A percentile compares a stretch with the other conserved stretches of the same genome.
These are phyloP conservation scores for Actenoides hombroni DNA, from an alignment of 2,113 vertebrate genomes.

Conservation along the genomic window DNA sequence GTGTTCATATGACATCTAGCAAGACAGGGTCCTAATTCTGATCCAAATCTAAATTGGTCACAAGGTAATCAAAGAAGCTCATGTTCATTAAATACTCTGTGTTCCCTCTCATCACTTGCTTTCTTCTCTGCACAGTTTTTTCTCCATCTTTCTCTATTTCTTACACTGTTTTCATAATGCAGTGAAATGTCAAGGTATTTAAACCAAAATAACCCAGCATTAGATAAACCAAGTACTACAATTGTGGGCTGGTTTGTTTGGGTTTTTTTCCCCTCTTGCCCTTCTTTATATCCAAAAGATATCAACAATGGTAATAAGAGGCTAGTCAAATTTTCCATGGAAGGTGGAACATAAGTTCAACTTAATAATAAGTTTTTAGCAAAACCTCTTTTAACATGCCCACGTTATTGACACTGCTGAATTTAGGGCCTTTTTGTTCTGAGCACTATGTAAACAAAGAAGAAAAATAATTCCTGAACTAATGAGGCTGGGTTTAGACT, in stretches of 20 bases:
- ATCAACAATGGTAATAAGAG: neutral
- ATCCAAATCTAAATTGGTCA: neutral
- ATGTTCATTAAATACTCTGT: neutral
- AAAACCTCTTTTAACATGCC: neutral
- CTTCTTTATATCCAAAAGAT: neutral
- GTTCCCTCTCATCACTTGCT: neutral
- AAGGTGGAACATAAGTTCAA: neutral
- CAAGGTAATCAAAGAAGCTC: neutral
- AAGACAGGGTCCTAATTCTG: neutral
- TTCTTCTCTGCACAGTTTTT: neutral
- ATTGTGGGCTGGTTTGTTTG: neutral
- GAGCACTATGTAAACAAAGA: neutral
- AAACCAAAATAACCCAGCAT: neutral
- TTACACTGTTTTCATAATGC: neutral
- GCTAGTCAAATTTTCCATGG: neutral
- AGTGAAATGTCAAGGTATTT: conserved; percentile 20
- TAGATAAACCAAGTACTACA: neutral
- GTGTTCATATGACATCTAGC: neutral
- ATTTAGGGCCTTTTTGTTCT: neutral
- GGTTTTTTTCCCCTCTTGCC: rapidly evolving
- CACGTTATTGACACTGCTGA: neutral
- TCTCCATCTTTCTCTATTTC: neutral
- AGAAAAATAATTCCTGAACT: neutral
- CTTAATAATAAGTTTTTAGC: neutral
- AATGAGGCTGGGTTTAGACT: neutral